These are phyloP conservation scores for Pao palembangensis DNA, from an alignment of 2,113 vertebrate species.

Conservation along the genomic window DNA sequence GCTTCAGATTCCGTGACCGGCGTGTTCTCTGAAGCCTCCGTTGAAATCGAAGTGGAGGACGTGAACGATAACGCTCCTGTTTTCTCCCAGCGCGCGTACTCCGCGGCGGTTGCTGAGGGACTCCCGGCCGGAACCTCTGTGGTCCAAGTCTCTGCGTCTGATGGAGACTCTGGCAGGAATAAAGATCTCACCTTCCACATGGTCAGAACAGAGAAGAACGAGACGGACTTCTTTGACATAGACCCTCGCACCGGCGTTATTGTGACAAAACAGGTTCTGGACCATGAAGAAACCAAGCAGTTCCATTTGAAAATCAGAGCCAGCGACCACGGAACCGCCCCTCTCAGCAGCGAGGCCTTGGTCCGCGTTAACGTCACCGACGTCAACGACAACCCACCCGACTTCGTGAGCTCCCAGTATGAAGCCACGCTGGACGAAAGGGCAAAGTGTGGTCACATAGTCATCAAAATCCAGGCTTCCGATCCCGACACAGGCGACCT, in stretches of 20 bases:
- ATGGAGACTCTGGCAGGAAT: conserved; percentile 86
- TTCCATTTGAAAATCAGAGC: conserved; percentile 85
- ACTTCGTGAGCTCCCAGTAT: conserved; percentile 84
- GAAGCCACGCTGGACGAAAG: conserved; percentile 86
- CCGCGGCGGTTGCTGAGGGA: conserved; percentile 76
- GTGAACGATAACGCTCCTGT: conserved; percentile 88
- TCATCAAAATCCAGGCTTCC: conserved; percentile 92
- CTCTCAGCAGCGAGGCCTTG: conserved; percentile 80
- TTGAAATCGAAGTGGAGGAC: conserved; percentile 91
- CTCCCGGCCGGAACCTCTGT: conserved; percentile 82
- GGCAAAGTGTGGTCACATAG: conserved; percentile 89
- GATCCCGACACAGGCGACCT: conserved; percentile 82
- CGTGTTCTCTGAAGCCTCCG: conserved; percentile 85
- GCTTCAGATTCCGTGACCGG: conserved; percentile 91
- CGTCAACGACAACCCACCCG: conserved; percentile 92
- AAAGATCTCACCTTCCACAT: conserved; percentile 83
- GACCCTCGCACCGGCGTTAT: conserved; percentile 82
- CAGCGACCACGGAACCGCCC: conserved; percentile 79
- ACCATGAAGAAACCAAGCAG: conserved; percentile 82
- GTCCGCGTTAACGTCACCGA: conserved; percentile 85
- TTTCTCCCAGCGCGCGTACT: conserved; percentile 80
- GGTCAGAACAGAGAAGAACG: conserved; percentile 75
- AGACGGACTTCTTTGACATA: conserved; percentile 82
- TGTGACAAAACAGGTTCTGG: conserved; percentile 80
- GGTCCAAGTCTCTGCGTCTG: conserved; percentile 80